phyloP scores from a whole-genome alignment of 2,113 vertebrate species.

The Lanius ludovicianus region DNA sequence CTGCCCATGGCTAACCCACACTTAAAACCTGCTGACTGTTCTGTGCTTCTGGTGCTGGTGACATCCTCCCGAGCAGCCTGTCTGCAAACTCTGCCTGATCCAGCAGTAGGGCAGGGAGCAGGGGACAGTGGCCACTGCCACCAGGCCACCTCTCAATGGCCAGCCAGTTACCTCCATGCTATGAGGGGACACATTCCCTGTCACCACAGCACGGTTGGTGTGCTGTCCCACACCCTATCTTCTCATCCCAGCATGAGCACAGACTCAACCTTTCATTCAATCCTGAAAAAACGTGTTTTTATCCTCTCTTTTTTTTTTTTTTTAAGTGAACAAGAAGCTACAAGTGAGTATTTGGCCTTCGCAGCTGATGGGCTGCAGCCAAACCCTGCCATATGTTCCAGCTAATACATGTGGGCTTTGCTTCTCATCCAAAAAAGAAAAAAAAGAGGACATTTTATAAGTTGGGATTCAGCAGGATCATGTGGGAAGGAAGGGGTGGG shows the following conservation, averaged over 20 bases:
- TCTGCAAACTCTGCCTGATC: neutral
- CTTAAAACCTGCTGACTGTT: neutral
- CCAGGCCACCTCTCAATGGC: neutral
- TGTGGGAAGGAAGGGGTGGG: conserved; percentile 47
- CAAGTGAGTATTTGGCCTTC: conserved; percentile 32
- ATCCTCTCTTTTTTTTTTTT: neutral
- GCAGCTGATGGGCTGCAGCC: neutral
- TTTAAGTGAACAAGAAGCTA: neutral
- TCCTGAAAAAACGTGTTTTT: neutral
- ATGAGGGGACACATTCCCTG: rapidly evolving
- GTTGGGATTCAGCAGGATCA: conserved; percentile 10
- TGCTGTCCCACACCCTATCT: neutral
- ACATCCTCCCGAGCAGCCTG: rapidly evolving
- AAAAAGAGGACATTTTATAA: conserved; percentile 46
- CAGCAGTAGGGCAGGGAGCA: neutral
- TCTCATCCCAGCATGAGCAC: neutral
- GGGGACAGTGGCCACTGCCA: neutral
- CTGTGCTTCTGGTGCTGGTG: rapidly evolving
- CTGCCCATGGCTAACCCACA: rapidly evolving
- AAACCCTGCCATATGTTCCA: conserved; percentile 45
- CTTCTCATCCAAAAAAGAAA: conserved; percentile 26
- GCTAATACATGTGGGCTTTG: conserved; percentile 42
- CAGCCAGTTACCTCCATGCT: rapidly evolving
- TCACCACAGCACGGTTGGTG: rapidly evolving
- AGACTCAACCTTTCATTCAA: conserved; percentile 23